phyloP scores from a whole-genome alignment of 2,888 invertebrate genomes.

The Epicampocera succincta region DNA sequence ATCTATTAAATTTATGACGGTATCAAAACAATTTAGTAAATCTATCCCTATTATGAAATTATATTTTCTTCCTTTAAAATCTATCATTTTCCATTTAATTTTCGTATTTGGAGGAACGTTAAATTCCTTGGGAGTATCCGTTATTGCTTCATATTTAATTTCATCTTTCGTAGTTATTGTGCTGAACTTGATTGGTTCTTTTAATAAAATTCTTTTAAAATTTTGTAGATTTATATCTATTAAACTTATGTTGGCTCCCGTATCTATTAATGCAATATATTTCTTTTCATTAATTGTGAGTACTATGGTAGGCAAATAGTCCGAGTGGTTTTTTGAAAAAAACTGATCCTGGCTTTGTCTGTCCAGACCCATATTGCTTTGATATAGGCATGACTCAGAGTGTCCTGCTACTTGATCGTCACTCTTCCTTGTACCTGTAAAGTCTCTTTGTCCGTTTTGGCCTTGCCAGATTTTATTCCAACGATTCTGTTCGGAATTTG shows the following conservation, averaged over 20 bases:
- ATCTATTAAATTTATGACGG: too few species aligned
- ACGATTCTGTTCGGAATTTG: background rate
- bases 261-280: slow-evolving; percentile 51
- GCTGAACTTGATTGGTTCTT: slow-evolving; percentile 2
- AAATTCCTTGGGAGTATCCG: background rate
- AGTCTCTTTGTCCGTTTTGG: too few species aligned
- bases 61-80: too few species aligned
- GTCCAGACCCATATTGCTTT: too few species aligned
- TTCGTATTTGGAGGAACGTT: background rate
- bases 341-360: background rate
- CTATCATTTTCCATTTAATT: slow-evolving; percentile 16
- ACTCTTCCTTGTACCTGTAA: too few species aligned
- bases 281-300: slow-evolving; percentile 35
- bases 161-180: slow-evolving; percentile 9
- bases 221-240: too few species aligned
- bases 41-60: slow-evolving; percentile 30
- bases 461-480: background rate
- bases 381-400: too few species aligned
- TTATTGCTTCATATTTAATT: too few species aligned
- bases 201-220: too few species aligned
- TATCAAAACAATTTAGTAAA: slow-evolving; percentile 40
- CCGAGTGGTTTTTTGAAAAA: slow-evolving; percentile 18
- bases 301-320: slow-evolving; percentile 35
- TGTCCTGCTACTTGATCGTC: too few species aligned
- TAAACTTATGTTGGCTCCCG: too few species aligned